A percentile compares a stretch with the other conserved stretches of the same genome.
These are phyloP conservation scores for Beroe ovata DNA, from an alignment of 37 sponge, comb jelly and placozoan genomes.

Conservation along the genomic window DNA sequence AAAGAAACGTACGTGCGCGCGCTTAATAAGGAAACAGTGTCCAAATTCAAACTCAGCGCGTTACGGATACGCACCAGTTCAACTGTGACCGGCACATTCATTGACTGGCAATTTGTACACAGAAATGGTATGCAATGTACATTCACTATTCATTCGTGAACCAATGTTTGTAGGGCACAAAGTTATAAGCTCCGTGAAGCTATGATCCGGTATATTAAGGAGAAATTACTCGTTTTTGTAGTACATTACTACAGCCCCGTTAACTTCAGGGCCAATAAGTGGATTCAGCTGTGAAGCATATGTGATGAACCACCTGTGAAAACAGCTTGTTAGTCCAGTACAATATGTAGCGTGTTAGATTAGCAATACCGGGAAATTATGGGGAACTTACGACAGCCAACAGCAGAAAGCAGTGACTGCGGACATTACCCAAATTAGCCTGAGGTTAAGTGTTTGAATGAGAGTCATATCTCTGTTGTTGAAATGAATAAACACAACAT, in stretches of 20 bases:
- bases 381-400: constrained; percentile 41
- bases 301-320: constrained; percentile 31
- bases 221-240: constrained; percentile 10
- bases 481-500: neutral
- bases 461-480: no score
- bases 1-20: neutral
- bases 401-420: constrained; percentile 49
- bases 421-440: constrained; percentile 64
- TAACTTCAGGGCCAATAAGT: constrained; percentile 53
- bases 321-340: no score
- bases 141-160: no score
- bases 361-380: neutral
- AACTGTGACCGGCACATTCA: neutral
- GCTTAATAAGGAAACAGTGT: neutral
- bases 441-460: neutral
- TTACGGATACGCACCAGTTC: neutral
- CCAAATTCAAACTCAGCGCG: neutral
- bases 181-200: no score
- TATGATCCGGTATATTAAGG: no score
- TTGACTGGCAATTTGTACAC: no score
- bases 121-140: no score
- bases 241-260: constrained; percentile 47
- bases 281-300: constrained; percentile 51
- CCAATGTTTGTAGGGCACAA: no score
- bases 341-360: no score